Evolutionary conservation across 2,888 invertebrate species (phyloP).

Genomic region (Lagria hirta): DNA sequence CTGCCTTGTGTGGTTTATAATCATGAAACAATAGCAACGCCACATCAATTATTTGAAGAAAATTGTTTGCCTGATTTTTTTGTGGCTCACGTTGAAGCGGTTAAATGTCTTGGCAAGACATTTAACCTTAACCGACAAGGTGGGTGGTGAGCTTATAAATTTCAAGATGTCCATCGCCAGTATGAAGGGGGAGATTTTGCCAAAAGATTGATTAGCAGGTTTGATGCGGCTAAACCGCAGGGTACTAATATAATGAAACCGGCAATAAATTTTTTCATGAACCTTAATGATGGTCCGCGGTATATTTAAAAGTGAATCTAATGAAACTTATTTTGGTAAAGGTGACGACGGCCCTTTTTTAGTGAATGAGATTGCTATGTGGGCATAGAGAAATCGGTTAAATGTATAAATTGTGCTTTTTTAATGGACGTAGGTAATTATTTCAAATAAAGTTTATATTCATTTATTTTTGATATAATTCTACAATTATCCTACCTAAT

Average conservation of each 20-base stretch:
- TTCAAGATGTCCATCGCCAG: constrained; percentile 18
- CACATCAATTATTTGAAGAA: constrained; percentile 19
- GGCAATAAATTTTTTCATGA: constrained; percentile 15
- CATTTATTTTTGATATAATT: too few relatives aligned
- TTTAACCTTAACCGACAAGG: too few relatives aligned
- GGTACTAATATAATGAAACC: constrained; percentile 19
- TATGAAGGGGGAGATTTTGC: constrained; percentile 20
- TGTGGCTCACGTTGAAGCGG: constrained; percentile 14
- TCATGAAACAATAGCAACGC: constrained; percentile 16
- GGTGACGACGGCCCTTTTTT: constrained; percentile 13
- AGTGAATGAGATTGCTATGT: constrained; percentile 12
- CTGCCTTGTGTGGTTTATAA: constrained; percentile 17
- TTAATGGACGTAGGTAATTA: too few relatives aligned
- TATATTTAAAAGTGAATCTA: constrained; percentile 16
- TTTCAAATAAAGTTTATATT: too few relatives aligned
- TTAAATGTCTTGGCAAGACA: constrained; percentile 17
- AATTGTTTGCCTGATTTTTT: constrained; percentile 20
- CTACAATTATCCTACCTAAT: too few relatives aligned
- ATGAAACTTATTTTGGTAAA: constrained; percentile 14
- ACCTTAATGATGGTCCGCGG: constrained; percentile 15
- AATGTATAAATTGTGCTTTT: constrained; percentile 15
- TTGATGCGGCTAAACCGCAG: constrained; percentile 16
- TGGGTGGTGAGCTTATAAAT: constrained; percentile 21
- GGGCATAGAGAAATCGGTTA: constrained; percentile 14
- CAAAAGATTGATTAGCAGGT: constrained; percentile 14